phyloP scores from a whole-genome alignment of 2,888 invertebrate species.

The Erebia palarica region DNA sequence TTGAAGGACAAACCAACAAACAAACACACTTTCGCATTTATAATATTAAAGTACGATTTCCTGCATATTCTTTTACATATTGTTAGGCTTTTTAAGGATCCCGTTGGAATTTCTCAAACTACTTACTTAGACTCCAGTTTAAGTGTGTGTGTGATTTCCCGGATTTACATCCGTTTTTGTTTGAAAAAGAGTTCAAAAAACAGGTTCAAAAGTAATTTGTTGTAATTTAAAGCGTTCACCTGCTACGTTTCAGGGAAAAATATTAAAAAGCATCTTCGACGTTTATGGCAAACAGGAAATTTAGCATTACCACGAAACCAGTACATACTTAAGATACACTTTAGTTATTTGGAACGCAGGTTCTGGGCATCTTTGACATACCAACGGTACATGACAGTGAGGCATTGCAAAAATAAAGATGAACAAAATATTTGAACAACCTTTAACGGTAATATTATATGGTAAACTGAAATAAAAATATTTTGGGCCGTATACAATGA shows the following conservation, averaged over 20 bases:
- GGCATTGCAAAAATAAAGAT: conserved; percentile 36
- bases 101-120: too few species aligned
- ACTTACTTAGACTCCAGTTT: too few species aligned
- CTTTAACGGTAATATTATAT: conserved; percentile 41
- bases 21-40: too few species aligned
- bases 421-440: conserved; percentile 35
- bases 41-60: too few species aligned
- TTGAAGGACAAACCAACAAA: too few species aligned
- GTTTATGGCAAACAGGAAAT: conserved; percentile 24
- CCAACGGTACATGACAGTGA: conserved; percentile 43
- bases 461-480: conserved; percentile 32
- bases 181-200: too few species aligned
- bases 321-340: background rate
- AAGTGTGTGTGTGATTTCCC: too few species aligned
- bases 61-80: too few species aligned
- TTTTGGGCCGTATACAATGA: conserved; percentile 30
- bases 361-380: conserved; percentile 35
- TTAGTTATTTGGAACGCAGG: conserved; percentile 33
- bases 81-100: too few species aligned
- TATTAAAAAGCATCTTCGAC: conserved; percentile 19
- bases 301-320: conserved; percentile 6
- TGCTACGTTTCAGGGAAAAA: conserved; percentile 21
- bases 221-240: conserved; percentile 18
- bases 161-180: too few species aligned
- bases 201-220: too few species aligned